Base-by-base conservation (phyloP, 2,113 vertebrate genomes). In the Camelus dromedarius region DNA sequence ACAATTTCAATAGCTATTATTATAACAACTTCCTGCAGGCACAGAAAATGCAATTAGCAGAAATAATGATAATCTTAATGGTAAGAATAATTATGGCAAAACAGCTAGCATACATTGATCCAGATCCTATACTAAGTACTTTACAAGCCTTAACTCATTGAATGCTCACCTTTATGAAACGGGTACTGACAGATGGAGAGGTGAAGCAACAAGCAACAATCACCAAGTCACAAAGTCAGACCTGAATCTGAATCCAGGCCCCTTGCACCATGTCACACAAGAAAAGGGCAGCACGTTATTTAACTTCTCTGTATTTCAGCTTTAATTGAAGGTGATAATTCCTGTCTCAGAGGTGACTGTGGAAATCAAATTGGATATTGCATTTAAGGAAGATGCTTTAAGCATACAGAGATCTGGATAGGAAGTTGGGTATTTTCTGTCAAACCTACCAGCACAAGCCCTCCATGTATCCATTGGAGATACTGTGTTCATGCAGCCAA, bases 1-100 rank as follows among this genome's bases (percentile, higher is more conserved):
- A 46, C 42, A 88, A 50, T 69, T 76, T 93, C n/a, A 94, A 35
- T 32, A 92, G 35, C 62, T 38, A 79, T 66, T 84, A 58, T 77
- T 56, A 58, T 7, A 85, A 62, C 19, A 83, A 52, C 50, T 91
- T 92, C 62, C 72, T 72, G 19, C 32, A 85, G 56, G 54, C 67
- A 77, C 4, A 28, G 81, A 90, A 83, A 86, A 89, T 60, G 22
- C 19, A 10, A 30, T 35, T 77, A 60, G 93, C 73, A 85, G 91
- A 90, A 93, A 54, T 75, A 81, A 96, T 46, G 35, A 56, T 52
- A 58, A 64, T 64, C 22, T 35, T 52, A 22, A 54, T 9, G 16
- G 8, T 70, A 75, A 75, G 8, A 38, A 76, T 66, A 82, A 82
- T 67, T 20, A 82, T 2, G 5, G 66, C 52, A 35, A 75, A 92